phyloP scores from a whole-genome alignment of 2,113 vertebrate genomes.

The Columbina picui region DNA sequence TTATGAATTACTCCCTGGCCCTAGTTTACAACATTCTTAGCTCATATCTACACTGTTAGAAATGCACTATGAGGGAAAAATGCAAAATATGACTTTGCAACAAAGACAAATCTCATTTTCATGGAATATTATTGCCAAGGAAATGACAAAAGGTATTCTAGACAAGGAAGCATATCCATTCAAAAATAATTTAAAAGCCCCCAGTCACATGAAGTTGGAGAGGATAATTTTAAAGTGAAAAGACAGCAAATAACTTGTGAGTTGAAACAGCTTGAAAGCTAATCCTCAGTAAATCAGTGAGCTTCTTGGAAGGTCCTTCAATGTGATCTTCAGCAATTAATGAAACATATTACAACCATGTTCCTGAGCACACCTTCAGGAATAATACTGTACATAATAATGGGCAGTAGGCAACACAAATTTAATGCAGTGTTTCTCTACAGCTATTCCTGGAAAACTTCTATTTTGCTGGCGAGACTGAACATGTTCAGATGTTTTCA shows the following conservation, averaged over 20 bases:
- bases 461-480: neutral
- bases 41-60: neutral
- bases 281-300: neutral
- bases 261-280: neutral
- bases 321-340: constrained; percentile 10
- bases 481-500: neutral
- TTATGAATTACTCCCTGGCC: neutral
- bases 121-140: neutral
- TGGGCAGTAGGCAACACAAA: neutral
- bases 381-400: neutral
- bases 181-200: neutral
- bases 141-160: constrained; percentile 5
- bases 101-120: constrained; percentile 11
- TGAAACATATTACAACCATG: neutral
- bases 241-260: neutral
- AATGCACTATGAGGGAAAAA: neutral
- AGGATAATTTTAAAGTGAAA: constrained; percentile 7
- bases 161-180: neutral
- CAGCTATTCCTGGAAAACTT: neutral
- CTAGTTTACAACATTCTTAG: constrained; percentile 5
- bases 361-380: neutral
- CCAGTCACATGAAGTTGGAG: neutral
- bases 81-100: neutral
- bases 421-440: neutral
- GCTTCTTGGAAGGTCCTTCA: neutral